Conservation (phyloP, 2,113 vertebrate species). For the Halcyon senegalensis region DNA sequence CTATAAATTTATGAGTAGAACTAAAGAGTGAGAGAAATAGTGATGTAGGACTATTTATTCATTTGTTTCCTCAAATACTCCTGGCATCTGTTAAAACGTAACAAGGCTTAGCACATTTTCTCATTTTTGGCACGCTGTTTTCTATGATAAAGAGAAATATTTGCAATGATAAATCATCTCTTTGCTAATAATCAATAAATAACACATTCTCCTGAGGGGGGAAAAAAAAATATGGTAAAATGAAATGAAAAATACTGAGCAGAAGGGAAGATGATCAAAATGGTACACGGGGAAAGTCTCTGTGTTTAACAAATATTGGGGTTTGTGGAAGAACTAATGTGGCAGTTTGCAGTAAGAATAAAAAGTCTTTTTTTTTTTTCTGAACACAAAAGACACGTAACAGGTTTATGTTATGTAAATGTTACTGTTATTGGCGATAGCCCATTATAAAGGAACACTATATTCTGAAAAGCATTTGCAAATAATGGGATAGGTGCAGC, state of each 20-base stretch:
- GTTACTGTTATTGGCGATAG: slow-evolving; percentile 16
- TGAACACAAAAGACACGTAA: neutral
- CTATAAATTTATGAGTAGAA: neutral
- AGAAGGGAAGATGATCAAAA: neutral
- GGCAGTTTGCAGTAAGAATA: neutral
- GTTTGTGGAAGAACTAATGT: neutral
- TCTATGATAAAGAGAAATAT: slow-evolving; percentile 13
- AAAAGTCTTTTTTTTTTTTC: neutral
- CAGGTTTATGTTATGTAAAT: slow-evolving; percentile 51
- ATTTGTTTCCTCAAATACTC: slow-evolving; percentile 6
- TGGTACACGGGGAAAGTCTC: neutral
- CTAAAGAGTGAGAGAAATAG: neutral
- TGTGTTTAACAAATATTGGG: neutral
- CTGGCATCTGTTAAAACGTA: slow-evolving; percentile 22
- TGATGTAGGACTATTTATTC: neutral
- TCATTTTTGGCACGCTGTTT: neutral
- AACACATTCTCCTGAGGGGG: neutral
- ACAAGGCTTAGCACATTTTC: neutral
- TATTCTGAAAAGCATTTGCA: slow-evolving; percentile 30
- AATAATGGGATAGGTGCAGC: slow-evolving; percentile 40
- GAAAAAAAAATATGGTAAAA: neutral
- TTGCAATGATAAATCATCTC: slow-evolving; percentile 1
- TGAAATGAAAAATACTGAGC: neutral
- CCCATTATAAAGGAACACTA: slow-evolving; percentile 11
- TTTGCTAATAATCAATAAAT: slow-evolving; percentile 44